Evolutionary conservation across 1,140 invertebrate genomes (phyloP), one percentile per base, ranked within the genome.

Genomic region (Trigoniulus corallinus): DNA sequence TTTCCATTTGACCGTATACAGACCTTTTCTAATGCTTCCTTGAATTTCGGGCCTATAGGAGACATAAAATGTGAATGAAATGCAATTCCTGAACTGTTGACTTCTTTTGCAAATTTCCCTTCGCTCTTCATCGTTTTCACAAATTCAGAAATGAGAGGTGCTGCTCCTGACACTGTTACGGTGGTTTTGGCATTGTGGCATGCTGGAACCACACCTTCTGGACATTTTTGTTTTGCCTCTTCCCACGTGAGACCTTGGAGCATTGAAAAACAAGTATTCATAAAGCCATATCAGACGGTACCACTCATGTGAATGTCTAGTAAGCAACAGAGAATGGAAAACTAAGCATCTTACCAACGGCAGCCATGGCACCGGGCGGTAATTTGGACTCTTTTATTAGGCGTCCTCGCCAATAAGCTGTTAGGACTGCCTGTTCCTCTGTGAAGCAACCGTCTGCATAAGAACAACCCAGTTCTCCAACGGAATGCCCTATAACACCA

Each of bases 1-100:
- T n/a, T n/a, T n/a, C n/a, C n/a, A n/a, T n/a, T n/a, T n/a, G n/a
- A n/a, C n/a, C n/a, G n/a, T n/a, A n/a, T n/a, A n/a, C n/a, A n/a
- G n/a, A n/a, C n/a, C n/a, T n/a, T n/a, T n/a, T n/a, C n/a, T n/a
- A n/a, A n/a, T n/a, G n/a, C n/a, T n/a, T n/a, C n/a, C n/a, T n/a
- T n/a, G n/a, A n/a, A n/a, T n/a, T n/a, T n/a, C n/a, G n/a, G n/a
- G n/a, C n/a, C n/a, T n/a, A n/a, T n/a, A n/a, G n/a, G n/a, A n/a
- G n/a, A n/a, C 62, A 98, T 89, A 61, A 88, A 91, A 64, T 85
- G 82, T 57, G 88, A 93, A 69, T 98, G 94, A 73, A 97, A 98
- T 4, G 93, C 91, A 37, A 85, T 77, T 21, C 84, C 84, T 45
- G 82, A 82, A 59, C 85, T 91, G 47, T 86, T 81, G 0, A 98